Evolutionary conservation across 2,113 vertebrate species (phyloP), one percentile per base, ranked within the genome.

Genomic region (Sigmodon hispidus): DNA sequence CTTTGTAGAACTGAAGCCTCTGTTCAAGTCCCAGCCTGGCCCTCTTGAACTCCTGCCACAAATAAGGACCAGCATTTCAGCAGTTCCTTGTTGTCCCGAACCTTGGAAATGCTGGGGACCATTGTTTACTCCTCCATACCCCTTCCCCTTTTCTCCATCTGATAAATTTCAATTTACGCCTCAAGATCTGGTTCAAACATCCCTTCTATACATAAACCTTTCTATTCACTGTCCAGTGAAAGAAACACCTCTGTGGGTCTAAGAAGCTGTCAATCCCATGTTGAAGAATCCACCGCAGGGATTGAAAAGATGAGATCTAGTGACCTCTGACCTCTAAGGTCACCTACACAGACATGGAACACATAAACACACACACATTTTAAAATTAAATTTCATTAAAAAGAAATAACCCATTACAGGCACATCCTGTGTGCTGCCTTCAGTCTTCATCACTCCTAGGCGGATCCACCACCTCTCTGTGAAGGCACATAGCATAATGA

Each of bases 391-490:
- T 43, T 83, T 29, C 22, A 73, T 83, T 83, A 48, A 48, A 67
- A 55, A 52, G 5, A 19, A 89, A 94, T 57, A 70, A 40, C 36
- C 43, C 36, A 52, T 21, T 76, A 22, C 55, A 48, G 45, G 69
- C 55, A 89, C 50, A 65, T 69, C 86, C 85, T 22, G 2, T 72
- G 70, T 24, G 36, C 87, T 90, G 70, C 57, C 86, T 90, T 55
- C 63, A 91, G 40, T 52, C 59, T 75, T 45, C 36, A 19, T 69
- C 57, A 89, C 31, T 61, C 57, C 31, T 65, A 87, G 79, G 79
- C 81, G 94, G 81, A 90, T 81, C 93, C 87, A 80, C 90, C 67
- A 43, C 31, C 52, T 43, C 87, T 87, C 77, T 90, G 79, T 93
- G 40, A 77, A 93, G 87, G 57, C 24, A 55, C 63, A 57, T 48